phyloP scores from a whole-genome alignment of 1,140 invertebrate species.

The Dendroctonus ponderosae region DNA sequence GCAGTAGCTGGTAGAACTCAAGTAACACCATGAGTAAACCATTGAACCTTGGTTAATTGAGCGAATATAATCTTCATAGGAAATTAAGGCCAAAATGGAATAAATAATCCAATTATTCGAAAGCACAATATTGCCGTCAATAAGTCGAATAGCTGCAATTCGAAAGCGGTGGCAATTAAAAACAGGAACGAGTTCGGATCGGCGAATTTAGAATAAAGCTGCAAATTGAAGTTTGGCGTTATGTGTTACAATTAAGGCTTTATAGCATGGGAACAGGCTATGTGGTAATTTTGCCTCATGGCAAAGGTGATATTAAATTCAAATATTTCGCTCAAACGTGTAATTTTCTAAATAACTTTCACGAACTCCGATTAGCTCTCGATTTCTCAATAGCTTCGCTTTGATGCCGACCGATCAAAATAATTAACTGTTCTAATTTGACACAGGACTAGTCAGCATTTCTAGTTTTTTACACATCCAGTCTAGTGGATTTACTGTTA shows the following conservation, averaged over 20 bases:
- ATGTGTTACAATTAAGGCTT: constrained; percentile 20
- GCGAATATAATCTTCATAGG: neutral
- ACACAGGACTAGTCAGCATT: too few species aligned
- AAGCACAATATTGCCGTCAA: neutral
- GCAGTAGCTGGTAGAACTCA: too few species aligned
- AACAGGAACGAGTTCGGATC: constrained; percentile 5
- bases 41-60: neutral
- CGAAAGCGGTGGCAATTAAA: constrained; percentile 14
- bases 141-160: constrained; percentile 4
- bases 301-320: constrained; percentile 12
- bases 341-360: neutral
- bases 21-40: too few species aligned
- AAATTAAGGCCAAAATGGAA: neutral
- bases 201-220: constrained; percentile 6
- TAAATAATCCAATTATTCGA: constrained; percentile 3
- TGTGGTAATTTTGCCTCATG: constrained; percentile 9
- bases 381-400: too few species aligned
- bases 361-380: too few species aligned
- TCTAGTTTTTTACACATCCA: too few species aligned
- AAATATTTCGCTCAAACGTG: neutral
- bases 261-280: constrained; percentile 18
- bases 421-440: too few species aligned
- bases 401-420: too few species aligned
- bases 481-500: too few species aligned
- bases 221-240: constrained; percentile 19